Percentiles rank a stretch among this genome's conserved stretches.
phyloP scores from a whole-genome alignment of 2,797 vertebrate species.

The Bovichtus diacanthus region DNA sequence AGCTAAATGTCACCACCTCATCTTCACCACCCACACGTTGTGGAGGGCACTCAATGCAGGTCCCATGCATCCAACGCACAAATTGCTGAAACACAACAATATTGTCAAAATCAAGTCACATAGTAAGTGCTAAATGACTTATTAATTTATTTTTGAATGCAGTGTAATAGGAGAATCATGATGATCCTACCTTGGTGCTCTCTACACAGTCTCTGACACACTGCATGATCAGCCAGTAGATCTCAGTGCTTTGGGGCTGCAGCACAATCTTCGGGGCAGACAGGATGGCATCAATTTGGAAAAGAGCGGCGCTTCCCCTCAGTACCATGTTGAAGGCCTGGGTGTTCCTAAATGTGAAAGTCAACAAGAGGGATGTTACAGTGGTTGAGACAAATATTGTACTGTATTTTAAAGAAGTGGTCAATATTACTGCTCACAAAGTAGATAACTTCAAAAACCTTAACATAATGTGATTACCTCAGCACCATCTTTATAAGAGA shows the following conservation, averaged over 20 bases:
- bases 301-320: slow-evolving; percentile 84
- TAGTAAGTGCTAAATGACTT: neutral
- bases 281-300: slow-evolving; percentile 90
- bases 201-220: slow-evolving; percentile 89
- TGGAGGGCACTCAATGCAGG: slow-evolving; percentile 92
- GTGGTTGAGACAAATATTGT: neutral
- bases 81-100: slow-evolving; percentile 84
- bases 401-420: neutral
- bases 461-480: slow-evolving; percentile 83
- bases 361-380: slow-evolving; percentile 14
- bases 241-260: slow-evolving; percentile 88
- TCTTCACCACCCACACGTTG: slow-evolving; percentile 83
- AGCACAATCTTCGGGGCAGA: slow-evolving; percentile 90
- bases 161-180: neutral
- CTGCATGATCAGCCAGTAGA: slow-evolving; percentile 88
- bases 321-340: slow-evolving; percentile 86
- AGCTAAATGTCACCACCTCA: slow-evolving; percentile 86
- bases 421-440: neutral
- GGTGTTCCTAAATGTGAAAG: slow-evolving; percentile 86
- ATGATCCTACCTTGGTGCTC: slow-evolving; percentile 88
- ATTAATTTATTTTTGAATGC: neutral
- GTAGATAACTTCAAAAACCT: neutral
- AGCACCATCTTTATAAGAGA: slow-evolving; percentile 89
- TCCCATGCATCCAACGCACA: slow-evolving; percentile 94
- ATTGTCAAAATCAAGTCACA: neutral